Evolutionary conservation across 2,113 vertebrate genomes (phyloP).

Genomic region (Odocoileus virginianus): DNA sequence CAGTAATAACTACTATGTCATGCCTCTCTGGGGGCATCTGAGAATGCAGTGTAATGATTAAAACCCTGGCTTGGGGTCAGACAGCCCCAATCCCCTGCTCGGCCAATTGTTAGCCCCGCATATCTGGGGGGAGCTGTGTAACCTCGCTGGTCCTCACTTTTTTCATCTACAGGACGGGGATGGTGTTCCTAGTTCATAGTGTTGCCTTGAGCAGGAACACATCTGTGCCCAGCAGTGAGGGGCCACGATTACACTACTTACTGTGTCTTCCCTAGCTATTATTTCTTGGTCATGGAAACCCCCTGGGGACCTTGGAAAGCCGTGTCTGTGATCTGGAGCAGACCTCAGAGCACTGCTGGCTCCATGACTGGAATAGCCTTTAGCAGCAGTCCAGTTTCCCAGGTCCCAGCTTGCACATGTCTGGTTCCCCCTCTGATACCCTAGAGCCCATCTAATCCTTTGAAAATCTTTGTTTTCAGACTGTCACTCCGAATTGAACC

Average conservation of each 20-base stretch:
- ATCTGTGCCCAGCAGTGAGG: no score
- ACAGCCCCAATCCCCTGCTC: background rate
- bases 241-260: background rate
- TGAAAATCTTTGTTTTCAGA: constrained; percentile 82
- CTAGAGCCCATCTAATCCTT: constrained; percentile 49
- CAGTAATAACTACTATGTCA: background rate
- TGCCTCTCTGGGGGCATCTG: background rate
- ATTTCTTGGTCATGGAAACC: background rate
- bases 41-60: background rate
- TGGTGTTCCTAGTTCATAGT: background rate
- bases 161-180: no score
- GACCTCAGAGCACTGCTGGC: background rate
- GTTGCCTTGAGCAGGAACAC: background rate
- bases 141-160: background rate
- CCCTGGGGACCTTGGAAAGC: background rate
- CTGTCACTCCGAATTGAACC: constrained; percentile 94
- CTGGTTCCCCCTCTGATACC: background rate
- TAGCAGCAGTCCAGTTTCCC: background rate
- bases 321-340: background rate
- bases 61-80: background rate
- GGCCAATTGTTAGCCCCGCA: background rate
- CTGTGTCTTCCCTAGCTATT: background rate
- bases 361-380: fast-evolving
- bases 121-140: background rate
- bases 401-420: fast-evolving